A percentile compares a stretch with the other conserved stretches of the same genome.
phyloP scores from a whole-genome alignment of 1,140 invertebrate genomes.

The Harpegnathos saltator region DNA sequence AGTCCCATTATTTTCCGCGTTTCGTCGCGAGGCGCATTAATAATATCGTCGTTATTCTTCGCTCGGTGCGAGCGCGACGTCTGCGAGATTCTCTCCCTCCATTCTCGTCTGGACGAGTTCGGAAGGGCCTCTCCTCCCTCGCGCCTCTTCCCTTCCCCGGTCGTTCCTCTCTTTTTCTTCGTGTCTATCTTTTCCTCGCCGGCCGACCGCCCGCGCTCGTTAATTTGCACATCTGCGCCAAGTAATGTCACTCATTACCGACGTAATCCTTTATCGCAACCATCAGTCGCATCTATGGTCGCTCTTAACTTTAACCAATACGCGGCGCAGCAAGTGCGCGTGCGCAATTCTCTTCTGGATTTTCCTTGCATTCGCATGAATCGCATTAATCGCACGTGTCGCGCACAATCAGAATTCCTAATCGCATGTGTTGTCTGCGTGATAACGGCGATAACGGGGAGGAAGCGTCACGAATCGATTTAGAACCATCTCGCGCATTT shows the following conservation, averaged over 20 bases:
- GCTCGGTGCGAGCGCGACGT: too few species aligned
- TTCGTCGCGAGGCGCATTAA: too few species aligned
- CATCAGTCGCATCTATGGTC: too few species aligned
- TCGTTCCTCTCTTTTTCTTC: background rate
- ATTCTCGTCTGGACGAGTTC: too few species aligned
- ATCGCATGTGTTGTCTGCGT: background rate
- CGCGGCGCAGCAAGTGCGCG: too few species aligned
- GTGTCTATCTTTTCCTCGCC: background rate
- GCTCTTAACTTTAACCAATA: too few species aligned
- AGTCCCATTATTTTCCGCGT: too few species aligned
- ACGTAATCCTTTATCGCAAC: slow-evolving; percentile 24
- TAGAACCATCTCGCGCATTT: background rate
- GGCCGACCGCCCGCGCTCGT: background rate
- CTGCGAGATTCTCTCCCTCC: too few species aligned
- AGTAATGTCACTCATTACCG: slow-evolving; percentile 13
- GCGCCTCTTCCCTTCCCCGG: background rate
- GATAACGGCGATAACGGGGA: background rate
- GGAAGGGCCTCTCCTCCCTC: background rate
- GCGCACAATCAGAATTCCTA: background rate
- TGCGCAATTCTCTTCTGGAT: slow-evolving; percentile 1
- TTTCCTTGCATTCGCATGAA: slow-evolving; percentile 4
- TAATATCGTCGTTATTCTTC: too few species aligned
- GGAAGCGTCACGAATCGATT: background rate
- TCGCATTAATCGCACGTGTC: background rate
- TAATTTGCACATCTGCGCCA: slow-evolving; percentile 35